These are phyloP conservation scores for Neogale vison DNA, from an alignment of 2,113 vertebrate species.

Conservation along the genomic window DNA sequence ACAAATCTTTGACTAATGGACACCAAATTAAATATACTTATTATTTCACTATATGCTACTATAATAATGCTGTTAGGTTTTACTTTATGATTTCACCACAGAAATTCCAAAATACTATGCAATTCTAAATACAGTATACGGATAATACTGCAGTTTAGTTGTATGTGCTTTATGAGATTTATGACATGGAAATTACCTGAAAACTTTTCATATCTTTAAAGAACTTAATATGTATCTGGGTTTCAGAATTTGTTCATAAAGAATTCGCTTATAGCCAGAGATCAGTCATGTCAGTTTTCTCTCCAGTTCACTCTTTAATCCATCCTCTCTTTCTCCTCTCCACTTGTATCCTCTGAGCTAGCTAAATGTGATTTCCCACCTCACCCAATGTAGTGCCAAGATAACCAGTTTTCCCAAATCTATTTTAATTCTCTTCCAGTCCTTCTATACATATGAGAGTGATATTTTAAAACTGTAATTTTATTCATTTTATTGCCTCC, in stretches of 20 bases:
- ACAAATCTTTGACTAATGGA: conserved; percentile 50
- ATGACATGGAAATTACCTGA: not conserved
- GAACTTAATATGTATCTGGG: not conserved
- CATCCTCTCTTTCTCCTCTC: not conserved
- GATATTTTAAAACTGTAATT: not conserved
- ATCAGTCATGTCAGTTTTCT: not conserved
- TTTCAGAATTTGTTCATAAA: not conserved
- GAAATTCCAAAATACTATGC: not conserved
- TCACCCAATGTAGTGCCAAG: not conserved
- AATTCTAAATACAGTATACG: not conserved
- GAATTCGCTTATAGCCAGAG: not conserved
- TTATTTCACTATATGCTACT: not conserved
- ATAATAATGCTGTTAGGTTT: not conserved
- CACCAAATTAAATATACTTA: conserved; percentile 13
- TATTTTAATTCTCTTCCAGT: not conserved
- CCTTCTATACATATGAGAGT: not conserved
- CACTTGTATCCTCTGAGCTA: not conserved
- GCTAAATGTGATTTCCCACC: not conserved
- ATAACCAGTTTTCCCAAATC: not conserved
- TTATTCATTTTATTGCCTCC: not conserved
- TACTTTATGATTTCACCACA: conserved; percentile 23
- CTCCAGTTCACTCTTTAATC: not conserved
- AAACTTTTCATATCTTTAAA: not conserved
- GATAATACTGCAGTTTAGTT: not conserved
- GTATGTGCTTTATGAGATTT: not conserved